Conservation (phyloP, 2,888 invertebrate genomes). For the Lepidocyrtinus sp. region DNA sequence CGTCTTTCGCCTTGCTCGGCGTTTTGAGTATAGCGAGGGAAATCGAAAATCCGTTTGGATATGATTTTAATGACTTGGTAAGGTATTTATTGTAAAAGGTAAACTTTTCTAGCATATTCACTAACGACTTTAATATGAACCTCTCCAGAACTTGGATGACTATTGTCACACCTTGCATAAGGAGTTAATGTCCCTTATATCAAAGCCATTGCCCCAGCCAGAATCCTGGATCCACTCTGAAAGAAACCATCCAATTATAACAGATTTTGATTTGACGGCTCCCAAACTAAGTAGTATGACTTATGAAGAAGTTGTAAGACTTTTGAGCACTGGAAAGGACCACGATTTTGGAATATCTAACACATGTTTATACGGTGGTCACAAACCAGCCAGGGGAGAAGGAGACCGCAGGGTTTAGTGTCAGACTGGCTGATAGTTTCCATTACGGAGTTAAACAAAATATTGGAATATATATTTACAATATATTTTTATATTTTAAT, state of each 20-base stretch:
- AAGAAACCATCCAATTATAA: constrained; percentile 32
- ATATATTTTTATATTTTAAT: no score
- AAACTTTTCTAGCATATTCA: neutral
- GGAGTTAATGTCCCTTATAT: constrained; percentile 47
- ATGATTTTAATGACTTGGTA: constrained; percentile 64
- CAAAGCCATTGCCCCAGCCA: constrained; percentile 36
- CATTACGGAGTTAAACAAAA: no score
- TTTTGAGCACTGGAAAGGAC: constrained; percentile 12
- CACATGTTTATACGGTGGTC: neutral
- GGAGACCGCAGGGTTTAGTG: no score
- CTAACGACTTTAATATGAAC: neutral
- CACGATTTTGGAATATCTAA: constrained; percentile 20
- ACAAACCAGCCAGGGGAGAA: neutral
- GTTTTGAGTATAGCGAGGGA: constrained; percentile 62
- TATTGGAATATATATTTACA: no score
- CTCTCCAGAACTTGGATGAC: constrained; percentile 53
- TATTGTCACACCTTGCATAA: constrained; percentile 55
- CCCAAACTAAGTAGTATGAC: constrained; percentile 15
- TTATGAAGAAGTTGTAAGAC: constrained; percentile 10
- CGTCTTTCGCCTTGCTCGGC: constrained; percentile 61
- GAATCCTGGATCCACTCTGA: constrained; percentile 48
- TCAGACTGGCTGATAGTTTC: no score
- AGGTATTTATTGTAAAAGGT: neutral
- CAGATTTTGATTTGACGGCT: constrained; percentile 17
- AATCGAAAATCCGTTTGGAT: constrained; percentile 67